Conservation (phyloP, 1,140 invertebrate species). For the Pararge aegeria region DNA sequence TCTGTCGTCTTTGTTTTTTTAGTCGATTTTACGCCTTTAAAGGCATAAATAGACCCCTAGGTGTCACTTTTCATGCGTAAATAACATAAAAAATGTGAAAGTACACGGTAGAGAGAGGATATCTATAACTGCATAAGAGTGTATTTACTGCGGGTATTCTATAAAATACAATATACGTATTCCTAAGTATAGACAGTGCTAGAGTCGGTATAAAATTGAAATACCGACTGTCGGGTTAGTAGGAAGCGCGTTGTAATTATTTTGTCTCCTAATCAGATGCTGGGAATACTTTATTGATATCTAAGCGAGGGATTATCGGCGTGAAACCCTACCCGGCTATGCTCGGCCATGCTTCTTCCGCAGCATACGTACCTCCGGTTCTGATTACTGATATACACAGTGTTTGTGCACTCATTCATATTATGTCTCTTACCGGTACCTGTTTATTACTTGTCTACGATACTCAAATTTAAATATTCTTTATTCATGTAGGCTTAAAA, state of each 20-base stretch:
- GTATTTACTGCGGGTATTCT: no score
- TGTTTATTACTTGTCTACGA: neutral
- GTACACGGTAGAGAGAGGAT: no score
- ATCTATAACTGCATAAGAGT: no score
- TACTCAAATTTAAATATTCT: no score
- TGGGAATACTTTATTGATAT: neutral
- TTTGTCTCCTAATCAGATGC: constrained; percentile 19
- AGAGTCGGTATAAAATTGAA: neutral
- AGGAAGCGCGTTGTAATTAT: constrained; percentile 9
- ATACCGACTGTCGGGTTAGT: neutral
- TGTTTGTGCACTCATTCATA: neutral
- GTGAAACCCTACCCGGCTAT: constrained; percentile 10
- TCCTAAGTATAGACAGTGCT: neutral
- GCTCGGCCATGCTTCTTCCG: constrained; percentile 7
- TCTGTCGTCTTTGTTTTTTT: no score
- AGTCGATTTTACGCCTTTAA: no score
- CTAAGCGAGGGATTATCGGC: neutral
- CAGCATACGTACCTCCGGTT: constrained; percentile 13
- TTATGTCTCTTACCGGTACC: no score
- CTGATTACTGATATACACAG: constrained; percentile 7
- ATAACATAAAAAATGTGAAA: no score
- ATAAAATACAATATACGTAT: no score
- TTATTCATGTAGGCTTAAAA: no score
- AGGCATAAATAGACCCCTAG: no score
- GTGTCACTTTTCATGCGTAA: no score